A percentile compares a stretch with the other conserved stretches of the same genome.
Conservation (phyloP, 64 coral and sea anemone species). For the Stichodactyla helianthus region DNA sequence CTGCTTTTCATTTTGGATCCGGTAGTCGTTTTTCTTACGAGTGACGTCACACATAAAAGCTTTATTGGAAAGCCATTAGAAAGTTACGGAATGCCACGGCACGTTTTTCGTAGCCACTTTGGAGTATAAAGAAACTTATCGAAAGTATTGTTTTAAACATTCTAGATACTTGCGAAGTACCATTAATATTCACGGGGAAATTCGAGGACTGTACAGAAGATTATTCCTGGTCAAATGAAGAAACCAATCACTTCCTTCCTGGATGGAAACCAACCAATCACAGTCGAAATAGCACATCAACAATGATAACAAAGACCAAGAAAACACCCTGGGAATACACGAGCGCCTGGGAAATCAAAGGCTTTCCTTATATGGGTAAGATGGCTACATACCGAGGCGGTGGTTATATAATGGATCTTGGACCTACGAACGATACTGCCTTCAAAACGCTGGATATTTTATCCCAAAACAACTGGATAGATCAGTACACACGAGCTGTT, state of each 20-base stretch:
- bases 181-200: constrained; percentile 21
- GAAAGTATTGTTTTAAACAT: neutral
- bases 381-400: constrained; percentile 77
- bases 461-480: constrained; percentile 44
- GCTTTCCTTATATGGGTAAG: constrained; percentile 76
- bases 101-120: neutral
- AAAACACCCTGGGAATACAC: constrained; percentile 66
- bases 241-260: constrained; percentile 31
- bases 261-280: constrained; percentile 33
- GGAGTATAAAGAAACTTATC: neutral
- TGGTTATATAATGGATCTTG: constrained; percentile 67
- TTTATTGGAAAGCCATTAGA: too few species aligned
- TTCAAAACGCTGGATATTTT: neutral
- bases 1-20: too few species aligned
- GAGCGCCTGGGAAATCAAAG: constrained; percentile 36
- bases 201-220: constrained; percentile 56
- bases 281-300: neutral
- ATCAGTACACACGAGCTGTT: constrained; percentile 62
- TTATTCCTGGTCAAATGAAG: constrained; percentile 74
- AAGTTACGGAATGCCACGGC: too few species aligned
- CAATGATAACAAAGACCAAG: neutral
- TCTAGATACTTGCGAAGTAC: constrained; percentile 65
- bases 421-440: constrained; percentile 29
- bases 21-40: too few species aligned
- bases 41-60: too few species aligned